phyloP scores from a whole-genome alignment of 2,113 vertebrate genomes.

The Hemiscyllium ocellatum region DNA sequence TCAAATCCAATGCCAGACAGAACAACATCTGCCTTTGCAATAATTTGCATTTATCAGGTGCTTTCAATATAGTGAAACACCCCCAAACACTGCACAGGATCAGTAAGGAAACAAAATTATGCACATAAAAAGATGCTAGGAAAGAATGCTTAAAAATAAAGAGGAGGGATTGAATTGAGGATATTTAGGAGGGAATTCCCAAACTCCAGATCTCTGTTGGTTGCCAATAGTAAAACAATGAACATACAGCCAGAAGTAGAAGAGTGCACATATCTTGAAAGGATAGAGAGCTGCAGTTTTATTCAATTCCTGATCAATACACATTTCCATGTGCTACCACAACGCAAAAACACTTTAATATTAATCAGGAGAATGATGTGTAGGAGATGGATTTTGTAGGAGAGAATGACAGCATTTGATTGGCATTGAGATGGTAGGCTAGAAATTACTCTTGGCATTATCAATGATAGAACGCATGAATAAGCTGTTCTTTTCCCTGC shows the following conservation, averaged over 20 bases:
- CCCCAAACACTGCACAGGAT: neutral
- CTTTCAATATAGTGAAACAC: neutral
- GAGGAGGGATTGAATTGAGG: neutral
- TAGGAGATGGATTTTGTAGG: neutral
- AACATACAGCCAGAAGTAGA: neutral
- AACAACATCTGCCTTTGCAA: neutral
- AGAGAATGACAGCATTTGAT: neutral
- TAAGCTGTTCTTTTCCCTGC: neutral
- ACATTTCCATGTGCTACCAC: neutral
- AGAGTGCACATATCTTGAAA: neutral
- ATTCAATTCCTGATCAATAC: neutral
- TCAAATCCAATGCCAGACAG: too few species aligned
- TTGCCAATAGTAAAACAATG: neutral
- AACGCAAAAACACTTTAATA: neutral
- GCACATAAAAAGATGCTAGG: neutral
- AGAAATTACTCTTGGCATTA: neutral
- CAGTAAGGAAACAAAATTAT: neutral
- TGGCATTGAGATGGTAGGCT: neutral
- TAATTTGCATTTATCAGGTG: neutral
- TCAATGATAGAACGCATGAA: neutral
- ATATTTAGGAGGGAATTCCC: neutral
- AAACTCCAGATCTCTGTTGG: neutral
- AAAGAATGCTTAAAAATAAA: neutral
- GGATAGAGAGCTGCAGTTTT: neutral
- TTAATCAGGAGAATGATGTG: neutral